These are phyloP conservation scores for Drosophila sturtevanti DNA, from an alignment of 1,140 invertebrate species.

Conservation along the genomic window DNA sequence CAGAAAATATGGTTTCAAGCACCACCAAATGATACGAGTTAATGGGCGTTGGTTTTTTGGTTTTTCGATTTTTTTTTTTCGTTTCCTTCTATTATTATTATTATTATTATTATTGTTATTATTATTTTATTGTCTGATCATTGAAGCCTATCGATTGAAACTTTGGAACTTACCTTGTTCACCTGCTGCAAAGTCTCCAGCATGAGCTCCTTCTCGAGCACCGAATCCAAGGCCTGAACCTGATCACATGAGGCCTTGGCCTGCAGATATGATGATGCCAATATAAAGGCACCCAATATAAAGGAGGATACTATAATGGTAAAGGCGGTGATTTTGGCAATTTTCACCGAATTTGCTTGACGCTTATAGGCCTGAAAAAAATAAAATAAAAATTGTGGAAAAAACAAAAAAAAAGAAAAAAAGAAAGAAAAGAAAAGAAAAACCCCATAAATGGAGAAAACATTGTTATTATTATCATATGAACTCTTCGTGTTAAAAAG, in stretches of 20 bases:
- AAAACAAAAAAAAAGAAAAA: not conserved
- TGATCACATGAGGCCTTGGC: conserved; percentile 89
- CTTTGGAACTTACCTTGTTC: conserved; percentile 83
- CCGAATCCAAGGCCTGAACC: conserved; percentile 86
- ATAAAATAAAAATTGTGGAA: conserved; percentile 50
- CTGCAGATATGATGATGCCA: conserved; percentile 91
- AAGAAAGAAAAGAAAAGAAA: conserved; percentile 9
- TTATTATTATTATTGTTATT: too few species aligned
- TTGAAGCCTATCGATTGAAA: conserved; percentile 68
- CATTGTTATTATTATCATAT: not conserved
- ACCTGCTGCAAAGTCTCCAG: conserved; percentile 85
- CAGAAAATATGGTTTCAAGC: conserved; percentile 41
- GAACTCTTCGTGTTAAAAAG: not conserved
- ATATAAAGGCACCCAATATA: conserved; percentile 90
- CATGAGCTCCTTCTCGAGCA: conserved; percentile 86
- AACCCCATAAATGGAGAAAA: too few species aligned
- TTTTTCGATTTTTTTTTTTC: too few species aligned
- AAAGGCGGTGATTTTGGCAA: conserved; percentile 90
- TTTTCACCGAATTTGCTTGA: conserved; percentile 89
- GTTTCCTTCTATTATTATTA: not conserved
- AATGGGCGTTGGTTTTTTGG: conserved; percentile 23
- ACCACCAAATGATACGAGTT: conserved; percentile 48
- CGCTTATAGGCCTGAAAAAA: conserved; percentile 88
- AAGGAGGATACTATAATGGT: conserved; percentile 90
- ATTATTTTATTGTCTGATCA: conserved; percentile 18